Evolutionary conservation across 1,140 invertebrate genomes (phyloP), one percentile per base, ranked within the genome.

Genomic region (Drosophila dunni): DNA sequence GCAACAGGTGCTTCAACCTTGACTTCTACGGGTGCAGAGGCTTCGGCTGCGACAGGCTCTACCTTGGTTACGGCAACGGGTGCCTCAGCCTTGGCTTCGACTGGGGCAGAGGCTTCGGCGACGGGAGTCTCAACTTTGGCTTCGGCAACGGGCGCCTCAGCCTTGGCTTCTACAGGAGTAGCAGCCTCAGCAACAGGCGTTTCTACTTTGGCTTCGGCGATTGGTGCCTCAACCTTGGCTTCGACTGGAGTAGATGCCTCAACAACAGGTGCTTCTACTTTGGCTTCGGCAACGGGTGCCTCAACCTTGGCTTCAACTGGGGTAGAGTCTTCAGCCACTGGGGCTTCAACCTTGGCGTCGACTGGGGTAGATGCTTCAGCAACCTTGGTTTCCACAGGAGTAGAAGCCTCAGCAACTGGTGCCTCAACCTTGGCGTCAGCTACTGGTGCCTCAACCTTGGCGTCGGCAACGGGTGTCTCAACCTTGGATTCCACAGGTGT

Each of bases 311-410:
- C 38, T 54, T 61, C 44, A 7, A 46, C 65, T 13, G 71, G 44
- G n/a, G 64, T 24, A 34, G 36, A 40, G 7, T 24, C 17, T 56
- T 40, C 42, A 45, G 45, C 54, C 9, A 44, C 56, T 7, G 51
- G 72, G 20, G 45, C 73, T 15, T 74, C 72, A 20, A 48, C 70
- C 50, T 75, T 64, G 29, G 42, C 66, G 15, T 46, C 64, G 0
- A 17, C 53, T 9, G 46, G 24, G 7, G 33, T 42, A 2, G 57
- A 50, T 29, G 34, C 51, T n/a, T 63, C 73, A 58, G 15, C 67
- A 7, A 48, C 17, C 11, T 65, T 56, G n/a, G 33, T 24, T 54
- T 61, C 44, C 7, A 46, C 65, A 20, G 71, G 44, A 10, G 57
- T 34, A 34, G 36, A 48, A 10, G 58, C 45, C 17, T 58, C 61